These are phyloP conservation scores for Xerus rutilus DNA, from an alignment of 2,797 vertebrate species.

Conservation along the genomic window DNA sequence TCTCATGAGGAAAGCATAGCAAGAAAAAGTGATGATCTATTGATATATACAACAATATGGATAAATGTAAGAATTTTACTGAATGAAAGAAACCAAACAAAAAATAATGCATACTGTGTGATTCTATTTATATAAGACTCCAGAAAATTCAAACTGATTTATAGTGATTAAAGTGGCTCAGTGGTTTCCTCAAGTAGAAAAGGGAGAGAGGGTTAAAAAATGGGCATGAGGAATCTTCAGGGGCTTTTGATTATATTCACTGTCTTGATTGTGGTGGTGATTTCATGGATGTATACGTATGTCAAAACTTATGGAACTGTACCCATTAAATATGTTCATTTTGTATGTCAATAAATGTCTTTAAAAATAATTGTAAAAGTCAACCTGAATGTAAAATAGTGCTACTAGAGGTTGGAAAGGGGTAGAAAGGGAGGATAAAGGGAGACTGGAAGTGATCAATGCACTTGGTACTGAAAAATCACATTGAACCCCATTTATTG, in stretches of 20 bases:
- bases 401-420: neutral
- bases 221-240: neutral
- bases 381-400: neutral
- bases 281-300: neutral
- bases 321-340: neutral
- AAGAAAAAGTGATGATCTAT: neutral
- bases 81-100: neutral
- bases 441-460: neutral
- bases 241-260: neutral
- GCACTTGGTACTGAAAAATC: neutral
- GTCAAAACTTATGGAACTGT: neutral
- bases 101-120: neutral
- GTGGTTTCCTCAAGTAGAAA: neutral
- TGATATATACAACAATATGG: neutral
- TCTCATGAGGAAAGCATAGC: neutral
- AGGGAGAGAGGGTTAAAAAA: neutral
- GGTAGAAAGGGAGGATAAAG: neutral
- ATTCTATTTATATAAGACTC: neutral
- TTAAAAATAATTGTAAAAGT: neutral
- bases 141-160: neutral
- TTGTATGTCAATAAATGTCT: neutral
- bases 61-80: neutral
- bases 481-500: no score
- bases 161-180: neutral
- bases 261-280: neutral